Base-by-base conservation (phyloP, 2,888 invertebrate genomes). In the Nemurella pictetii region DNA sequence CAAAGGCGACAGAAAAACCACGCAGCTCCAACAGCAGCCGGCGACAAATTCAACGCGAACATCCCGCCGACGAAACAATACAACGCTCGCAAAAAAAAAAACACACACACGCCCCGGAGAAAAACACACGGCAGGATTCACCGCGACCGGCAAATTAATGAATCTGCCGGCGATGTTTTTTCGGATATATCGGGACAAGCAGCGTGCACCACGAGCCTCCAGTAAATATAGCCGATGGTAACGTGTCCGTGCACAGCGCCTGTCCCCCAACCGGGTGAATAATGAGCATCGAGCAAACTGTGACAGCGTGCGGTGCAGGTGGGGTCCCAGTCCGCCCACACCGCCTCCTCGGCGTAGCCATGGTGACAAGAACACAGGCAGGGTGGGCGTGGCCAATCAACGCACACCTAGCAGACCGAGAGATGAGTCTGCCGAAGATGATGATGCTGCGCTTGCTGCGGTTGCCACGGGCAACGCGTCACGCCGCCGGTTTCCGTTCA, bases 251-350 rank as follows among this genome's bases (percentile, higher is more conserved):
- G 55, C 26, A 12, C 35, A 20, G 55, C 20, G 82, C 72, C n/a
- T 72, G 55, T 72, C 9, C 25, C 27, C 78, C n/a, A n/a, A n/a
- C n/a, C 78, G n/a, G 20, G 55, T 55, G 55, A 55, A 72, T 55
- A 72, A 82, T 36, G 72, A 72, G 29, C 27, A 12, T n/a, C 5
- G 82, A 36, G 81, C 30, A 77, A 75, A 80, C n/a, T n/a, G 78
- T 84, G 84, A 84, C 84, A 80, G 84, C 27, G 7, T 27, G 82
- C 80, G 36, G 78, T 72, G 82, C 84, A 84, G 84, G 84, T 84
- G 84, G 77, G 55, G 84, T 29, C 84, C 84, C 78, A 78, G 84
- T 80, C 84, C 84, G 36, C 78, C 29, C 28, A 26, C 55, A 28
- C 55, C 78, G 26, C 83, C 74, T 73, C 83, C 74, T 74, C 32